Conservation (phyloP, 2,113 vertebrate species). For the Lanius collurio region DNA sequence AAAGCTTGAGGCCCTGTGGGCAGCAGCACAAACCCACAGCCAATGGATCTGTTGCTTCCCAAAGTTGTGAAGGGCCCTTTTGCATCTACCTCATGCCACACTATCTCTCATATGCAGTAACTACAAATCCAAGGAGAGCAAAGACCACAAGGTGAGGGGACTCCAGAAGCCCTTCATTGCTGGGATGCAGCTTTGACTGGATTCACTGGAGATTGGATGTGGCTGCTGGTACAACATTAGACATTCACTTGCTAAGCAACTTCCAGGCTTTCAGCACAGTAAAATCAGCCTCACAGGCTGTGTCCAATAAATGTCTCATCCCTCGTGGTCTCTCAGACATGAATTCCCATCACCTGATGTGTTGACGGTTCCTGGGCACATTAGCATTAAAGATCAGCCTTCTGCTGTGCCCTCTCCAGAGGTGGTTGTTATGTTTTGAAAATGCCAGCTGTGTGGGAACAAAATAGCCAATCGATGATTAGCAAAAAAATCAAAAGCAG, state of each 20-base stretch:
- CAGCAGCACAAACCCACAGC: neutral
- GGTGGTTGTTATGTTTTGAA: slow-evolving; percentile 57
- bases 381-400: slow-evolving; percentile 53
- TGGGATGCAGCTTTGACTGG: neutral
- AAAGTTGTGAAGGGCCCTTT: neutral
- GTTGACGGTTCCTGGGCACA: slow-evolving; percentile 28
- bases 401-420: slow-evolving; percentile 46
- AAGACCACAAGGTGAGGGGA: neutral
- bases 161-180: neutral
- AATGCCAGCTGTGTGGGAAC: slow-evolving; percentile 65
- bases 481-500: slow-evolving; percentile 63
- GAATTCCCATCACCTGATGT: slow-evolving; percentile 35
- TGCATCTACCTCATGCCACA: neutral
- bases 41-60: neutral
- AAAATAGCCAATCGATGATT: slow-evolving; percentile 64
- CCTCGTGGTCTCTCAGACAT: neutral
- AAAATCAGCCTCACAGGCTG: neutral
- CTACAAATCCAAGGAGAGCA: neutral
- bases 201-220: neutral
- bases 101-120: neutral
- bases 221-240: neutral
- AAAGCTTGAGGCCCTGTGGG: neutral
- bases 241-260: neutral
- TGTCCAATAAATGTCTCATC: neutral
- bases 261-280: neutral